These are phyloP conservation scores for Phenganax marumi DNA, from an alignment of 92 coral and sea anemone species.

Conservation along the genomic window DNA sequence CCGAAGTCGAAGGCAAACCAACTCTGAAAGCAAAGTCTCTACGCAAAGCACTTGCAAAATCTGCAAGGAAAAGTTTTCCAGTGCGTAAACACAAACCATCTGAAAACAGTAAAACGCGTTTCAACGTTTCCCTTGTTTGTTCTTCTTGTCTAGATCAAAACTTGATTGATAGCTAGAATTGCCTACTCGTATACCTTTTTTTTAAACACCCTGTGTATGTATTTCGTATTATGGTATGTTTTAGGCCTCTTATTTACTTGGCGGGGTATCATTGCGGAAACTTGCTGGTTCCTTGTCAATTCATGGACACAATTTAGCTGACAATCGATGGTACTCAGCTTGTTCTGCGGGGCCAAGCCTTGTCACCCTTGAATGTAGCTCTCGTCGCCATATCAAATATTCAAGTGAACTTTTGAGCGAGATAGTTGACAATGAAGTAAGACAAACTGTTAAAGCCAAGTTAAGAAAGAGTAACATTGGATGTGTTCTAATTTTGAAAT, in stretches of 20 bases:
- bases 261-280: constrained; percentile 18
- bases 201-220: not conserved
- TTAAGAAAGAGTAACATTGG: constrained; percentile 1
- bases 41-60: too few species aligned
- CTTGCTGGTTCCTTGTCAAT: constrained; percentile 22
- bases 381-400: constrained; percentile 12
- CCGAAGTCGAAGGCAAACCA: too few species aligned
- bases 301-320: constrained; percentile 20
- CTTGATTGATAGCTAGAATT: not conserved
- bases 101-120: too few species aligned
- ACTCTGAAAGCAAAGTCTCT: too few species aligned
- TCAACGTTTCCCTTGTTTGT: too few species aligned
- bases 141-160: not conserved
- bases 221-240: not conserved
- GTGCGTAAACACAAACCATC: too few species aligned
- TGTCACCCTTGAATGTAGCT: constrained; percentile 13
- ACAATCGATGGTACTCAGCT: constrained; percentile 15
- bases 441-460: not conserved
- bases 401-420: not conserved
- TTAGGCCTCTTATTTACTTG: constrained; percentile 18
- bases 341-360: constrained; percentile 8
- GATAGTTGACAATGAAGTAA: constrained; percentile 7
- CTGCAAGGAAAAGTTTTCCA: too few species aligned
- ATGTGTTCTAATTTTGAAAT: constrained; percentile 18
- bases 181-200: too few species aligned